phyloP scores from a whole-genome alignment of 2,113 vertebrate genomes.

The Phaethornis superciliosus region DNA sequence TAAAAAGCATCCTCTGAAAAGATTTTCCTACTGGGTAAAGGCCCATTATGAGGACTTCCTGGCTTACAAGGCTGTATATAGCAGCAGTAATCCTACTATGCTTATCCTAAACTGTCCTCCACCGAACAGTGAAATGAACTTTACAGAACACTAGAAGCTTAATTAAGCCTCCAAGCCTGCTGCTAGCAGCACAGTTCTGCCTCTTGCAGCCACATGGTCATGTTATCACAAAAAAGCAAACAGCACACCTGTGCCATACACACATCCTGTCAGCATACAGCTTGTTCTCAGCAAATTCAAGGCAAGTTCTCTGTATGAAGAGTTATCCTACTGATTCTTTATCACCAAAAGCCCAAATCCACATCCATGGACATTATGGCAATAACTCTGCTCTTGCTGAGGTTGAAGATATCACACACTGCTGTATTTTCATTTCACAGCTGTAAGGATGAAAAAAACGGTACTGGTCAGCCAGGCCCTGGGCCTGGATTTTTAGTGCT shows the following conservation, averaged over 20 bases:
- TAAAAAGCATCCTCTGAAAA: conserved; percentile 43
- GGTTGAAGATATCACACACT: not conserved
- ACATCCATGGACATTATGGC: accelerated
- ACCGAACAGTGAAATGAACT: conserved; percentile 62
- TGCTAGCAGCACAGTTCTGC: not conserved
- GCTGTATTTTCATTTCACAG: not conserved
- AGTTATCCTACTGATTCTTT: not conserved
- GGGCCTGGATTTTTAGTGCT: not conserved
- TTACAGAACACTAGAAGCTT: conserved; percentile 35
- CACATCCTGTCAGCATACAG: not conserved
- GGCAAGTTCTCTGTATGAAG: not conserved
- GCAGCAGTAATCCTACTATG: conserved; percentile 71
- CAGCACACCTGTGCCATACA: not conserved
- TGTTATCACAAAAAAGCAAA: not conserved
- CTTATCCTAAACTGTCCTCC: conserved; percentile 73
- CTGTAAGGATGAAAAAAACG: not conserved
- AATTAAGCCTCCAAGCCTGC: conserved; percentile 37
- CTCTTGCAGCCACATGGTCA: not conserved
- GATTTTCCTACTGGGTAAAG: conserved; percentile 54
- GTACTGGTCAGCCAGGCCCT: not conserved
- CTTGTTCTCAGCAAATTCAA: not conserved
- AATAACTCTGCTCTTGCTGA: not conserved
- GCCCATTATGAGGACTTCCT: conserved; percentile 70
- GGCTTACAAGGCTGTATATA: conserved; percentile 72
- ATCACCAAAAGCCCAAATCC: not conserved